A percentile compares a stretch with the other conserved stretches of the same genome.
Evolutionary conservation across 1,140 invertebrate species (phyloP).

Genomic region (Carposina sasakii): DNA sequence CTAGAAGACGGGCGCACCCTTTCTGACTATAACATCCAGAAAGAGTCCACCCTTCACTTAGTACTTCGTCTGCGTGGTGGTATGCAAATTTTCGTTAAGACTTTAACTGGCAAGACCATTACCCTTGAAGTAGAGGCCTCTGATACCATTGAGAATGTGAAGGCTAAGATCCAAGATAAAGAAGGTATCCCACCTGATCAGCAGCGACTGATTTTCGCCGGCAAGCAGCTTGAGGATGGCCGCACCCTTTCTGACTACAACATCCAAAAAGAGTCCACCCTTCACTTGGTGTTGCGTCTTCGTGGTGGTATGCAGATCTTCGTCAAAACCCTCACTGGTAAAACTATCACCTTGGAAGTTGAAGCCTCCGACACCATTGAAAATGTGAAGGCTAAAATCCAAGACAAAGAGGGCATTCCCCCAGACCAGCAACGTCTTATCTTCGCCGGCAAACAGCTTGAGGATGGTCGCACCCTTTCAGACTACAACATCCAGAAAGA

Average conservation of each 20-base stretch:
- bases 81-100: slow-evolving; percentile 89
- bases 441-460: slow-evolving; percentile 80
- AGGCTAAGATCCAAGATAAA: slow-evolving; percentile 80
- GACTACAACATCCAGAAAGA: slow-evolving; percentile 75
- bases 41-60: slow-evolving; percentile 82
- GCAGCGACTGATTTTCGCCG: slow-evolving; percentile 77
- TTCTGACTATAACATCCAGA: slow-evolving; percentile 80
- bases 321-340: slow-evolving; percentile 90
- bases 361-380: slow-evolving; percentile 39
- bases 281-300: slow-evolving; percentile 36
- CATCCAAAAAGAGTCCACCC: slow-evolving; percentile 81
- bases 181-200: slow-evolving; percentile 79
- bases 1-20: slow-evolving; percentile 79
- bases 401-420: slow-evolving; percentile 28
- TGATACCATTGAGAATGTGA: slow-evolving; percentile 84
- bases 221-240: slow-evolving; percentile 80
- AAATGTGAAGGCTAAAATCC: slow-evolving; percentile 15
- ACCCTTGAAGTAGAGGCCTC: slow-evolving; percentile 82
- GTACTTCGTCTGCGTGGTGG: slow-evolving; percentile 75
- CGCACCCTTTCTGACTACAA: slow-evolving; percentile 77
- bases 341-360: slow-evolving; percentile 84
- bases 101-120: slow-evolving; percentile 84
- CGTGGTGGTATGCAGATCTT: slow-evolving; percentile 91
- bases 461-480: slow-evolving; percentile 80
- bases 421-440: slow-evolving; percentile 78